Conservation (phyloP, 2,888 invertebrate species). For the Drosophila nr. perissopoda region DNA sequence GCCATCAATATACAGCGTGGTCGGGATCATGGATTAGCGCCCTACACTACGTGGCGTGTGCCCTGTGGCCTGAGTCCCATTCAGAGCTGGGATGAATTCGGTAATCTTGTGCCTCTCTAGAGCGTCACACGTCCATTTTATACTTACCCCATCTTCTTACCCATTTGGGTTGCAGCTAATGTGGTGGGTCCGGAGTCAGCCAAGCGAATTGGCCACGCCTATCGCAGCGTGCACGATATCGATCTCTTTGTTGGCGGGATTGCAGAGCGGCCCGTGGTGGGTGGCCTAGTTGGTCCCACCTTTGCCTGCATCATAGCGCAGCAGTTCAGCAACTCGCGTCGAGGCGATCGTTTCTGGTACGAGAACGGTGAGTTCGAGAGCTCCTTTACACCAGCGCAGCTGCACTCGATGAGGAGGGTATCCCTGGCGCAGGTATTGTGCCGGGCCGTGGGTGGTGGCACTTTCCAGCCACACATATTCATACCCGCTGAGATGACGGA, state of each 20-base stretch:
- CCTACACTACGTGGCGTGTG: constrained; percentile 92
- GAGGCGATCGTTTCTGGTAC: constrained; percentile 93
- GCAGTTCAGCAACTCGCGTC: constrained; percentile 91
- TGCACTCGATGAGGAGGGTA: constrained; percentile 90
- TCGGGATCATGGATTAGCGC: constrained; percentile 93
- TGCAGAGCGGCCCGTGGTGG: constrained; percentile 91
- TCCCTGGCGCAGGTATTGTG: constrained; percentile 89
- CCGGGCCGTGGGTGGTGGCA: constrained; percentile 83
- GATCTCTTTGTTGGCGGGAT: constrained; percentile 93
- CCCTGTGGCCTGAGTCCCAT: constrained; percentile 91
- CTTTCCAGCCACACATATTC: constrained; percentile 84
- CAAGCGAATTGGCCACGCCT: constrained; percentile 87
- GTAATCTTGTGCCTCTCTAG: constrained; percentile 27
- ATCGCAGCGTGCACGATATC: constrained; percentile 91
- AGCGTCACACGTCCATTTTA: background rate
- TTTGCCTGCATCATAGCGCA: constrained; percentile 95
- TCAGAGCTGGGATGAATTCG: constrained; percentile 89
- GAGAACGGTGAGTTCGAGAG: constrained; percentile 91
- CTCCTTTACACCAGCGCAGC: constrained; percentile 91
- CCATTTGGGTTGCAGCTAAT: constrained; percentile 79
- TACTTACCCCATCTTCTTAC: background rate
- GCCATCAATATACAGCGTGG: constrained; percentile 95
- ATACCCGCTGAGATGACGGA: constrained; percentile 82
- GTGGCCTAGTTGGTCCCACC: constrained; percentile 93
- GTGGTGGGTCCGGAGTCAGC: constrained; percentile 89